Percentiles rank a stretch among this genome's conserved stretches.
These are phyloP conservation scores for Drosophila saltans DNA, from an alignment of 1,140 invertebrate genomes.

Conservation along the genomic window DNA sequence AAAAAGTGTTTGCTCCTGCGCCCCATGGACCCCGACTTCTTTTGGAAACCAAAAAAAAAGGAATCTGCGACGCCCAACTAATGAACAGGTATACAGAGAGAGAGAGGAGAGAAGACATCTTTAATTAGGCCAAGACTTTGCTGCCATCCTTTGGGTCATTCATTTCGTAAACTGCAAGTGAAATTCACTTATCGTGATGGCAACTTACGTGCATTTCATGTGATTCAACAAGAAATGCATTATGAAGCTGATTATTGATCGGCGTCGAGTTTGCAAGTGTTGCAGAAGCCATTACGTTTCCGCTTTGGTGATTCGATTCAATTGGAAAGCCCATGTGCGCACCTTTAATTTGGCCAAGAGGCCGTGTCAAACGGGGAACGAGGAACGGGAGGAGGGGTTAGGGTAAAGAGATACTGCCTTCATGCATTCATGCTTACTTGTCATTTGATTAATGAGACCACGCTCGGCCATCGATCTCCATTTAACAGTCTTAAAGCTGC, in stretches of 20 bases:
- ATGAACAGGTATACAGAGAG: conserved; percentile 37
- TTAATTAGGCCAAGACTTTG: conserved; percentile 63
- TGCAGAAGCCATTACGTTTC: conserved; percentile 74
- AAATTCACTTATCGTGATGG: conserved; percentile 62
- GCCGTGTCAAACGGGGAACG: conserved; percentile 30
- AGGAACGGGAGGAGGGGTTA: not conserved
- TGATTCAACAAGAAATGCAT: conserved; percentile 19
- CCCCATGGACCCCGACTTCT: not conserved
- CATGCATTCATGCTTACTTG: conserved; percentile 56
- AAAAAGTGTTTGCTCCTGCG: conserved; percentile 37
- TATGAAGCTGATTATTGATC: conserved; percentile 63
- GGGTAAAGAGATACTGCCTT: not conserved
- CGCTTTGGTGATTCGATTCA: conserved; percentile 69
- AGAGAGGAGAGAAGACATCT: conserved; percentile 29
- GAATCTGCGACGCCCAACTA: conserved; percentile 58
- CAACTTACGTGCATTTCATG: conserved; percentile 34
- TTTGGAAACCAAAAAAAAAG: not conserved
- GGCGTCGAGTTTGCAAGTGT: conserved; percentile 35
- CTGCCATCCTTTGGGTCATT: conserved; percentile 35
- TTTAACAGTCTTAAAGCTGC: conserved; percentile 63
- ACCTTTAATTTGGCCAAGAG: conserved; percentile 57
- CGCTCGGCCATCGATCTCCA: conserved; percentile 82
- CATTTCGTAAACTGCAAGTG: conserved; percentile 37
- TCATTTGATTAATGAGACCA: conserved; percentile 83
- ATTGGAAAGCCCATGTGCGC: conserved; percentile 71